Conservation (phyloP, 2,888 invertebrate species). For the Mantis religiosa region DNA sequence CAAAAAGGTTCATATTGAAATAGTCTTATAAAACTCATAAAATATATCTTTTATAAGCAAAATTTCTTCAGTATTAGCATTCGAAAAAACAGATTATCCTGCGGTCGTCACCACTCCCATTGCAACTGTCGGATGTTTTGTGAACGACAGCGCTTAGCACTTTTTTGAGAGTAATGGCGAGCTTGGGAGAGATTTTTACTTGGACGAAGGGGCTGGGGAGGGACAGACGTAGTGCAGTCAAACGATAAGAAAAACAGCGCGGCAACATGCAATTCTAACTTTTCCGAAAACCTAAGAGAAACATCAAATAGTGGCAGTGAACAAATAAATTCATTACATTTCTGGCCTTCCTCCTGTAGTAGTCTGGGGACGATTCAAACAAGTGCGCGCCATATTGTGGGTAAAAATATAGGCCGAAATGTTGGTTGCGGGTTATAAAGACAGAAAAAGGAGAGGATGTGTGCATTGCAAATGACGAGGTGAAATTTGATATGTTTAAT, state of each 20-base stretch:
- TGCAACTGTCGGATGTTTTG: neutral
- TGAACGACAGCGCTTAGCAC: no score
- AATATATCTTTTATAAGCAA: neutral
- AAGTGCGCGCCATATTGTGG: neutral
- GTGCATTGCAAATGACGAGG: conserved; percentile 9
- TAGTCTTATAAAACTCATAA: neutral
- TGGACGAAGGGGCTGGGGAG: neutral
- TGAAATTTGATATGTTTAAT: conserved; percentile 20
- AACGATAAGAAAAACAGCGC: neutral
- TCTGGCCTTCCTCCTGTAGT: neutral
- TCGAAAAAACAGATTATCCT: neutral
- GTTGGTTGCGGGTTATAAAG: neutral
- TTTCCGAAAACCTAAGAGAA: neutral
- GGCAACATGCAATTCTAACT: neutral
- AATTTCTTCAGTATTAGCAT: neutral
- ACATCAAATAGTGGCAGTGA: neutral
- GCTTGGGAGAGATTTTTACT: neutral
- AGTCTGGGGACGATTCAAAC: neutral
- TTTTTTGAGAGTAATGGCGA: neutral
- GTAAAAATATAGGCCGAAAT: neutral
- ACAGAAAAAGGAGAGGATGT: neutral
- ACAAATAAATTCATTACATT: neutral
- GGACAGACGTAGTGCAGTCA: neutral
- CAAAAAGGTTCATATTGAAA: neutral
- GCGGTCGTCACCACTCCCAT: neutral